Evolutionary conservation across 2,888 invertebrate genomes (phyloP).

Genomic region (Agonopterix arenella): DNA sequence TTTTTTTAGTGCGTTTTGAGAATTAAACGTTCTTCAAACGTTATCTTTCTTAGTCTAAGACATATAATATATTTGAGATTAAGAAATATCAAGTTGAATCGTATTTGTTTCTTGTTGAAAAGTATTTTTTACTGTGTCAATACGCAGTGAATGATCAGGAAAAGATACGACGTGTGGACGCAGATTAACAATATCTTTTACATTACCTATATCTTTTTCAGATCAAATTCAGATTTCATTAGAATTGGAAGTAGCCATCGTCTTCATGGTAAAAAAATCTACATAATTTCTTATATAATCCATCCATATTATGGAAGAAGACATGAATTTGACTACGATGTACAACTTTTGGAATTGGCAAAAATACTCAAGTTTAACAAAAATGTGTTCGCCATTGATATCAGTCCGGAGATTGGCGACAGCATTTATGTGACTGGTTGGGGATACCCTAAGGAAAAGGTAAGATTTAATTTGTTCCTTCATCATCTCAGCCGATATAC

Average conservation of each 20-base stretch:
- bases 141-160: too few species aligned
- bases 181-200: background rate
- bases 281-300: slow-evolving; percentile 27
- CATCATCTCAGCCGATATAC: too few species aligned
- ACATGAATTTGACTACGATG: slow-evolving; percentile 49
- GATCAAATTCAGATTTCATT: slow-evolving; percentile 30
- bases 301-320: slow-evolving; percentile 36
- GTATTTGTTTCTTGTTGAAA: too few species aligned
- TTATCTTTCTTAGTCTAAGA: too few species aligned
- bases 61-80: too few species aligned
- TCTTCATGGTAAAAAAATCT: slow-evolving; percentile 26
- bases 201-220: slow-evolving; percentile 14
- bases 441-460: slow-evolving; percentile 50
- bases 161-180: too few species aligned
- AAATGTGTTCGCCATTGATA: slow-evolving; percentile 22
- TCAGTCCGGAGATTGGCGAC: slow-evolving; percentile 25
- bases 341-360: slow-evolving; percentile 35
- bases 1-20: too few species aligned
- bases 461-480: slow-evolving; percentile 15
- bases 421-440: slow-evolving; percentile 43
- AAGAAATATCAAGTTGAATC: too few species aligned
- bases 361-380: slow-evolving; percentile 25
- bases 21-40: too few species aligned
- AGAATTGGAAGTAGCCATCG: slow-evolving; percentile 38
- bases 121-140: too few species aligned